Conservation (phyloP, 2,113 vertebrate genomes). For the Genyomyrus donnyi region DNA sequence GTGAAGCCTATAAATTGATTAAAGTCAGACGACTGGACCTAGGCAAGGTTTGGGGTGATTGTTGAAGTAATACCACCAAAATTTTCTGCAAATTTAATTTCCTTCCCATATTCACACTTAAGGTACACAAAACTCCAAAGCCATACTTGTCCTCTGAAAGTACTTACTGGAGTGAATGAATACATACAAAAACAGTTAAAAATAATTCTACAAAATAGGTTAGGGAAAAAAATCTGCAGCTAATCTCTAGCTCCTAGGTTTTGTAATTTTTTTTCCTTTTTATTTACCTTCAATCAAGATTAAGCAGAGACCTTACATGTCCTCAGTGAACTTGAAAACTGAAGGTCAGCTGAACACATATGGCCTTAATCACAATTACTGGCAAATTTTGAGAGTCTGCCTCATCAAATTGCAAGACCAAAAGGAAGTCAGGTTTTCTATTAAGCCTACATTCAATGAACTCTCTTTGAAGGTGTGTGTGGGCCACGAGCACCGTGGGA, state of each 20-base stretch:
- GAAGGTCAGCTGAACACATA: neutral
- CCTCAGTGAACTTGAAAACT: conserved; percentile 8
- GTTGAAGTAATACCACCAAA: neutral
- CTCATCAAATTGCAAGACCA: neutral
- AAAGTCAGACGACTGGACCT: neutral
- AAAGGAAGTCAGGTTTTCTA: neutral
- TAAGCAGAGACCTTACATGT: neutral
- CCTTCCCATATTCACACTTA: neutral
- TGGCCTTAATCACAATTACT: conserved; percentile 2
- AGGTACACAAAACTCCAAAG: neutral
- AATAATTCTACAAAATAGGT: neutral
- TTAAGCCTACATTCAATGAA: neutral
- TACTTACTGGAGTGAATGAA: neutral
- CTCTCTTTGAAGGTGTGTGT: conserved; percentile 4
- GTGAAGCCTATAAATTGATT: too few species aligned
- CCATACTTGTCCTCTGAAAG: neutral
- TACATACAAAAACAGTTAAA: neutral
- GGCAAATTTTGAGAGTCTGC: neutral
- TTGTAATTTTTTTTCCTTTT: neutral
- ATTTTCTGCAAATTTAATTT: neutral
- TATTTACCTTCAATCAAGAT: neutral
- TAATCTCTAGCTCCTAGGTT: neutral
- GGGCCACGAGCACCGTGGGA: neutral
- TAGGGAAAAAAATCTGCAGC: neutral
- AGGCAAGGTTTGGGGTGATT: neutral